Percentiles rank a stretch among this genome's conserved stretches.
Conservation (phyloP, 2,888 invertebrate species). For the Chromoteleia sp. region DNA sequence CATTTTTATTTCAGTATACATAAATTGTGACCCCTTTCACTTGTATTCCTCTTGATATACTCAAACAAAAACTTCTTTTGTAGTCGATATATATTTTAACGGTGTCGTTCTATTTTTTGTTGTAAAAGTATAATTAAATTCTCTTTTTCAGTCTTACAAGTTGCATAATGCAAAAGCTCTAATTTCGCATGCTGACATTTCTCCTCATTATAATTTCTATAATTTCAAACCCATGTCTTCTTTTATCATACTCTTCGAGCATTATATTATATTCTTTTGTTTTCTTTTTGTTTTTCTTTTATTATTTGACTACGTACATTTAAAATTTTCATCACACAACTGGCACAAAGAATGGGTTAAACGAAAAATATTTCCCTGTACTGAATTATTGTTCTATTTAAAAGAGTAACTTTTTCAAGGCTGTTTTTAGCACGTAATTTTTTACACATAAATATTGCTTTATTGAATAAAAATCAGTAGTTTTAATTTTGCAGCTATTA, state of each 20-base stretch:
- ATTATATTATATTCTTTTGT: not conserved
- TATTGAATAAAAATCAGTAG: constrained; percentile 40
- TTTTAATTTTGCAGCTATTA: constrained; percentile 51
- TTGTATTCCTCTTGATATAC: constrained; percentile 24
- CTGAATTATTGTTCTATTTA: no score
- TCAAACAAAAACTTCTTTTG: constrained; percentile 42
- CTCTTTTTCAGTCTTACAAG: constrained; percentile 3
- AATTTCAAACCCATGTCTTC: not conserved
- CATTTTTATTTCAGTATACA: constrained; percentile 28
- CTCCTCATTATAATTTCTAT: not conserved
- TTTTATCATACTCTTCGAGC: not conserved
- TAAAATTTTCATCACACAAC: not conserved
- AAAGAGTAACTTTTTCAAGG: constrained; percentile 33
- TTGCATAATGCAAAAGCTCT: not conserved
- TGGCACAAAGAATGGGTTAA: no score
- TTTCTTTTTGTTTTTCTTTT: not conserved
- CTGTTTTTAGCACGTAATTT: constrained; percentile 26
- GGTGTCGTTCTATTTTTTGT: constrained; percentile 20
- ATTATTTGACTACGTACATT: not conserved
- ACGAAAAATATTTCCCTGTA: not conserved
- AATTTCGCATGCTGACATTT: constrained; percentile 5
- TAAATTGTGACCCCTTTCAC: constrained; percentile 38
- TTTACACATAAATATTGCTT: constrained; percentile 25
- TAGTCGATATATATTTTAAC: constrained; percentile 16
- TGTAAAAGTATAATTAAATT: constrained; percentile 29